Conservation (phyloP, 2,888 invertebrate genomes). For the Teleiodes luculella region DNA sequence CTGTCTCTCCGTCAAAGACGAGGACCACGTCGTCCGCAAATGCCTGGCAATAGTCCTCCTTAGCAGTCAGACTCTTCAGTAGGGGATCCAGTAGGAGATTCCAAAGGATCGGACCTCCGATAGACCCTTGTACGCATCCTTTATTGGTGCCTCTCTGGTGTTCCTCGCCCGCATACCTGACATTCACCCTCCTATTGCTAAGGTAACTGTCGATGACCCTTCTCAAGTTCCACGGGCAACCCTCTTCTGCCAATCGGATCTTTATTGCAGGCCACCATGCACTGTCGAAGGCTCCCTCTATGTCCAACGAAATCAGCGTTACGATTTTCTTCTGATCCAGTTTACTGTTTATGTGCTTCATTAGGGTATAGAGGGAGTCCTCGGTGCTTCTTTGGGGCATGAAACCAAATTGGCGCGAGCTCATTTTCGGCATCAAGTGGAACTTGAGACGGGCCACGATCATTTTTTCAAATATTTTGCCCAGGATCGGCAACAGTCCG, state of each 20-base stretch:
- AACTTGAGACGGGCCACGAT: constrained; percentile 9
- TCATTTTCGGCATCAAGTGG: constrained; percentile 17
- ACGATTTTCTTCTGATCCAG: not conserved
- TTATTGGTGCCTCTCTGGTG: not conserved
- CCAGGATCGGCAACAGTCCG: constrained; percentile 1
- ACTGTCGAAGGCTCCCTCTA: not conserved
- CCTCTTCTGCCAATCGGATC: too few relatives aligned
- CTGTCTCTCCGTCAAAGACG: constrained; percentile 8
- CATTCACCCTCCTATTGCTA: not conserved
- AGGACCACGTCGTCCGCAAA: not conserved
- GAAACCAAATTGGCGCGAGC: constrained; percentile 23
- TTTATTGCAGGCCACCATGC: not conserved
- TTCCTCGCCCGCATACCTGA: constrained; percentile 3
- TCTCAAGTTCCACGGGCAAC: too few relatives aligned
- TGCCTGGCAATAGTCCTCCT: too few relatives aligned
- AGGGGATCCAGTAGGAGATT: not conserved
- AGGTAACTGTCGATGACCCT: not conserved
- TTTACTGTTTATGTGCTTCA: not conserved
- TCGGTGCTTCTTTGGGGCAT: constrained; percentile 22
- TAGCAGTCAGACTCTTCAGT: not conserved
- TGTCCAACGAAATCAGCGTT: not conserved
- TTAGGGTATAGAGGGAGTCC: not conserved
- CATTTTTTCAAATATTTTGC: not conserved
- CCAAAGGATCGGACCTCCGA: not conserved
- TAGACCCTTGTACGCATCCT: constrained; percentile 2